A percentile compares a stretch with the other conserved stretches of the same genome.
Evolutionary conservation across 2,888 invertebrate genomes (phyloP).

Genomic region (Caenorhabditis macrosperma): DNA sequence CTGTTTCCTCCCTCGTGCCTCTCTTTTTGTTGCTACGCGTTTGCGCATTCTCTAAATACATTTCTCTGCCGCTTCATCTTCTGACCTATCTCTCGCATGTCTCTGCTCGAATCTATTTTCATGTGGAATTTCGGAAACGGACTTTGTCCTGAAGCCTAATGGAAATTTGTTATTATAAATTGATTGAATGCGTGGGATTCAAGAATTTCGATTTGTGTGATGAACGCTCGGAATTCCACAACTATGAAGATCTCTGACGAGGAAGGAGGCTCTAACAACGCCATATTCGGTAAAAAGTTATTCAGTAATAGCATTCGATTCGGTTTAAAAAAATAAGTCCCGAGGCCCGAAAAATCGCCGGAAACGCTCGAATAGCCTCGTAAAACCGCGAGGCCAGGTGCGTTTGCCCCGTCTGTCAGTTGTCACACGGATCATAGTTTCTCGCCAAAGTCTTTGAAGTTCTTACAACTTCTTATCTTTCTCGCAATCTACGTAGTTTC

Average conservation of each 20-base stretch:
- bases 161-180: not conserved
- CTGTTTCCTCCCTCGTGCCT: not conserved
- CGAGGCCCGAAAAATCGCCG: no score
- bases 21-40: constrained; percentile 18
- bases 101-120: constrained; percentile 3
- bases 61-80: not conserved
- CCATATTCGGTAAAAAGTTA: no score
- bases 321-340: no score
- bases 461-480: not conserved
- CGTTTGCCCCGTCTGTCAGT: constrained; percentile 32
- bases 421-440: constrained; percentile 42
- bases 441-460: no score
- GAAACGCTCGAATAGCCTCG: not conserved
- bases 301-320: no score
- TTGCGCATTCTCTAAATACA: not conserved
- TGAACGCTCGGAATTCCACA: not conserved
- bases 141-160: not conserved
- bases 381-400: constrained; percentile 45
- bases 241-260: no score
- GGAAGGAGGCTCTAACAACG: no score
- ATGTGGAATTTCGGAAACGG: not conserved
- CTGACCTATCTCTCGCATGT: not conserved
- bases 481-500: not conserved
- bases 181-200: not conserved
- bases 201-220: not conserved